These are phyloP conservation scores for Scaeva pyrastri DNA, from an alignment of 2,888 invertebrate species.

Conservation along the genomic window DNA sequence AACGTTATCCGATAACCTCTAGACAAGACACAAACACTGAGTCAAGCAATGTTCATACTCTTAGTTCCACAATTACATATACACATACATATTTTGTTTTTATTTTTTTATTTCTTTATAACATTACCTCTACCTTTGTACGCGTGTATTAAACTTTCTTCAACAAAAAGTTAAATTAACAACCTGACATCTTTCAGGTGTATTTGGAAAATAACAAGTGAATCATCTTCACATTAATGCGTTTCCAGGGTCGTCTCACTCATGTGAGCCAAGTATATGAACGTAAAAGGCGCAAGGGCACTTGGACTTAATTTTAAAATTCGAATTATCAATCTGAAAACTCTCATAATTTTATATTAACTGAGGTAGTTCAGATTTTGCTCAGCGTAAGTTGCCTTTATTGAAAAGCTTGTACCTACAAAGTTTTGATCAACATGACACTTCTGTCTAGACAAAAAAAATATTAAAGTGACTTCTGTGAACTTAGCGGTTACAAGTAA, in stretches of 20 bases:
- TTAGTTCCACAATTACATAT: not conserved
- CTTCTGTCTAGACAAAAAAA: no score
- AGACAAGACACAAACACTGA: not conserved
- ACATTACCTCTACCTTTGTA: constrained; percentile 3
- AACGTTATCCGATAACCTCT: constrained; percentile 4
- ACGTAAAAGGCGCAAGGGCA: not conserved
- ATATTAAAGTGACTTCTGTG: no score
- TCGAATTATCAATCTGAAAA: no score
- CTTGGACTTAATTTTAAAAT: no score
- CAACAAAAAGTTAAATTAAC: constrained; percentile 22
- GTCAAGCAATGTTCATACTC: no score
- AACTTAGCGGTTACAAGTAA: no score
- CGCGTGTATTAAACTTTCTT: constrained; percentile 66
- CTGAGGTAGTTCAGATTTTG: no score
- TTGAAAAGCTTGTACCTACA: no score
- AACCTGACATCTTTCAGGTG: constrained; percentile 46
- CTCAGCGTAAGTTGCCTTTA: no score
- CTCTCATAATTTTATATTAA: no score
- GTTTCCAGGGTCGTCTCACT: not conserved
- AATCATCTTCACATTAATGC: constrained; percentile 60
- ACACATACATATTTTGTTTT: not conserved
- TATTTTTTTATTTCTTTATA: constrained; percentile 9
- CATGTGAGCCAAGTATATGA: no score
- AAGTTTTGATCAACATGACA: no score
- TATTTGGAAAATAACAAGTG: constrained; percentile 54